These are phyloP conservation scores for Amphilophus citrinellus DNA, from an alignment of 2,113 vertebrate species.

Conservation along the genomic window DNA sequence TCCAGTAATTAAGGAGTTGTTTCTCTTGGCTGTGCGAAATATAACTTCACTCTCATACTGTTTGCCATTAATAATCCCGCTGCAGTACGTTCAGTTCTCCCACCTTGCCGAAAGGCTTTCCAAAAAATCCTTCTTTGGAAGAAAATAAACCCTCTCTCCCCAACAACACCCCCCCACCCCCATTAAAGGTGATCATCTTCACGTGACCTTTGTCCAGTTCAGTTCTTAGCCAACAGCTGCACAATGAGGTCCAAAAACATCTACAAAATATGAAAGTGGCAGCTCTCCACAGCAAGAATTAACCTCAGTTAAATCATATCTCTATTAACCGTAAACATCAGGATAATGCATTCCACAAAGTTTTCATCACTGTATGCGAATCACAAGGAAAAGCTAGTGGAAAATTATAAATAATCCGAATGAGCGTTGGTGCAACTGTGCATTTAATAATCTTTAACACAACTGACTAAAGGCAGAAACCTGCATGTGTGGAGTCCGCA, in stretches of 20 bases:
- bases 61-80: neutral
- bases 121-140: neutral
- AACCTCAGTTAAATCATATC: constrained; percentile 42
- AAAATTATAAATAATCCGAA: neutral
- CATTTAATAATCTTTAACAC: neutral
- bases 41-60: neutral
- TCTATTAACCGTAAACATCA: constrained; percentile 38
- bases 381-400: neutral
- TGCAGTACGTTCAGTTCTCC: neutral
- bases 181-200: constrained; percentile 10
- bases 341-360: constrained; percentile 16
- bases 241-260: neutral
- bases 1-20: constrained; percentile 11
- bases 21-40: constrained; percentile 10
- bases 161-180: neutral
- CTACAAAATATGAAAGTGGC: neutral
- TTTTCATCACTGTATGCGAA: neutral
- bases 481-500: neutral
- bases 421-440: neutral
- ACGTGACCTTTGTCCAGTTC: neutral
- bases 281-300: constrained; percentile 36
- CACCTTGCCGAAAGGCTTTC: neutral
- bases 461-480: neutral
- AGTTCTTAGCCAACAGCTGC: constrained; percentile 24
- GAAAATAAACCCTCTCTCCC: neutral